Conservation (phyloP, 2,888 invertebrate species). For the Zaprionus lineosus region DNA sequence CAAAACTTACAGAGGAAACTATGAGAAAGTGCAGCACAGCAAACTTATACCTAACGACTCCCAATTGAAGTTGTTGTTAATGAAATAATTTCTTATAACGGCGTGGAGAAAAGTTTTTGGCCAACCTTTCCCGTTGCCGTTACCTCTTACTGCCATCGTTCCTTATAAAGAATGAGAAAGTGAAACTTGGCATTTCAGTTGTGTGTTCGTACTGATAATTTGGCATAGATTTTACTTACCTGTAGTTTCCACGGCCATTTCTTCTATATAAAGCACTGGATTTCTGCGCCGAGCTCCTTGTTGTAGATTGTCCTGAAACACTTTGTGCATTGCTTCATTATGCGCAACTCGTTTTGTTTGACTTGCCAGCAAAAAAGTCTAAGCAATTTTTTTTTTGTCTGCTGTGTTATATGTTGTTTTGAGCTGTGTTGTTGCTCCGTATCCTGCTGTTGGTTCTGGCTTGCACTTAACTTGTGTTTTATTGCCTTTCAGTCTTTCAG, state of each 20-base stretch:
- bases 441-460: constrained; percentile 10
- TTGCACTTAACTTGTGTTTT: constrained; percentile 63
- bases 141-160: background rate
- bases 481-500: constrained; percentile 45
- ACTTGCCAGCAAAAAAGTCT: constrained; percentile 59
- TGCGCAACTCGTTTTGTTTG: constrained; percentile 74
- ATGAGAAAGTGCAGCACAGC: constrained; percentile 38
- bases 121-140: background rate
- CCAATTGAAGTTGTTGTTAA: constrained; percentile 76
- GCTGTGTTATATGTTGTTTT: constrained; percentile 11
- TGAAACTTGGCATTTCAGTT: constrained; percentile 62
- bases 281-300: constrained; percentile 5
- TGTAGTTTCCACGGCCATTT: background rate
- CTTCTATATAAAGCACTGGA: background rate
- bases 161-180: constrained; percentile 47
- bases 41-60: constrained; percentile 53
- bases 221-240: constrained; percentile 54
- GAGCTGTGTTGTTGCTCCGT: constrained; percentile 19
- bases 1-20: constrained; percentile 48
- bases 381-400: constrained; percentile 63
- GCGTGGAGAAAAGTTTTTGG: constrained; percentile 45
- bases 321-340: constrained; percentile 74
- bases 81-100: constrained; percentile 71
- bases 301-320: constrained; percentile 10
- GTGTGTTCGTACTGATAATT: constrained; percentile 37